Evolutionary conservation across 1,140 invertebrate species (phyloP).

Genomic region (Myzus persicae): DNA sequence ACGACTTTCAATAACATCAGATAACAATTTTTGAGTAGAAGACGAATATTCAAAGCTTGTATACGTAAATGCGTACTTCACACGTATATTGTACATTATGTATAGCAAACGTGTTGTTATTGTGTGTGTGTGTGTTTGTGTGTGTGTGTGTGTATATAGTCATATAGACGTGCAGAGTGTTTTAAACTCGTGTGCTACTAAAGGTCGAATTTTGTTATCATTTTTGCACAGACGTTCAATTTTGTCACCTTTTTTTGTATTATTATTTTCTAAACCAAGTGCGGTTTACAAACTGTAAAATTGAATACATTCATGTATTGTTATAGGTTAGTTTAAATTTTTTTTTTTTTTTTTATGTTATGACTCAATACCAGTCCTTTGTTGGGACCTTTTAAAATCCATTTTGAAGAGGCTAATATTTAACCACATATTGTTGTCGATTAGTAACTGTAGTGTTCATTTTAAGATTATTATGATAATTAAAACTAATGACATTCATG

Average conservation of each 20-base stretch:
- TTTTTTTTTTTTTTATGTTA: background rate
- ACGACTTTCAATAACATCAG: background rate
- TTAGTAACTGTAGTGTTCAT: background rate
- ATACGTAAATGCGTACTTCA: background rate
- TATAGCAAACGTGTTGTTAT: background rate
- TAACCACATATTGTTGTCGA: background rate
- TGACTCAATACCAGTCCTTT: no score
- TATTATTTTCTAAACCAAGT: background rate
- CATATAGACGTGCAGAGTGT: background rate
- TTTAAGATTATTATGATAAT: no score
- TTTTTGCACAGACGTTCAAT: background rate
- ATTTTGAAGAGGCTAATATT: background rate
- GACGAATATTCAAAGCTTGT: background rate
- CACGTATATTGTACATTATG: background rate
- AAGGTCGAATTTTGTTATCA: conserved; percentile 20
- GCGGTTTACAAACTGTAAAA: background rate
- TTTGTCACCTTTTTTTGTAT: background rate
- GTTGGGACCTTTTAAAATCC: background rate
- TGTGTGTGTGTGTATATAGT: background rate
- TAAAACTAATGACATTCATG: no score
- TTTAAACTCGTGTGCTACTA: background rate
- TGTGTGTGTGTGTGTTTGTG: background rate
- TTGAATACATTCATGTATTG: background rate
- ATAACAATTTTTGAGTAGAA: background rate
- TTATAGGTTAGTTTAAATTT: background rate